phyloP scores from a whole-genome alignment of 2,888 invertebrate species.

The Erebia ligea region DNA sequence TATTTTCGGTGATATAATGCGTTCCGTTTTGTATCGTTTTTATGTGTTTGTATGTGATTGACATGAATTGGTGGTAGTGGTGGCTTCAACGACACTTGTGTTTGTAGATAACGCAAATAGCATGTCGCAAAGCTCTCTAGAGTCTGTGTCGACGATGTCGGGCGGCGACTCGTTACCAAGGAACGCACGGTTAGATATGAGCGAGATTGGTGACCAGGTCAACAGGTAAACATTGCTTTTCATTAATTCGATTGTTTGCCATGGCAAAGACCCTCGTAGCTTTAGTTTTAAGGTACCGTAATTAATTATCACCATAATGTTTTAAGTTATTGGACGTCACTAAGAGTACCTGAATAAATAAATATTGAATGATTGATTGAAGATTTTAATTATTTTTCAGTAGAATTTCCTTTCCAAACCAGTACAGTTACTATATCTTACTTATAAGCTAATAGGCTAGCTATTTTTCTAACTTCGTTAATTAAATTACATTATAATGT shows the following conservation, averaged over 20 bases:
- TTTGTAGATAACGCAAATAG: slow-evolving; percentile 86
- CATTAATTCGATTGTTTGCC: background rate
- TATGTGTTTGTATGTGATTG: slow-evolving; percentile 9
- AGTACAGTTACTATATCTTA: background rate
- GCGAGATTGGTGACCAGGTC: slow-evolving; percentile 78
- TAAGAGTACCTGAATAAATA: too few species aligned
- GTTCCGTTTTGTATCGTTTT: slow-evolving; percentile 22
- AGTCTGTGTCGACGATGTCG: slow-evolving; percentile 89
- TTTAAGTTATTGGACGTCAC: too few species aligned
- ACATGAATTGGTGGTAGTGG: slow-evolving; percentile 13
- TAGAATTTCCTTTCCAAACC: background rate
- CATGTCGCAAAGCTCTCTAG: slow-evolving; percentile 89
- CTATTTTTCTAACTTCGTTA: too few species aligned
- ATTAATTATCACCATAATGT: too few species aligned
- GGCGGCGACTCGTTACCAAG: slow-evolving; percentile 80
- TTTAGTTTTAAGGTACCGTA: too few species aligned
- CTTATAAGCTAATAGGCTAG: too few species aligned
- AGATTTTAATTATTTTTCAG: background rate
- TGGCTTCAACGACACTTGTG: slow-evolving; percentile 44
- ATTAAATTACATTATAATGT: too few species aligned
- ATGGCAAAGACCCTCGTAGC: background rate
- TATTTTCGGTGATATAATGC: background rate
- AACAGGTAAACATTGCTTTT: slow-evolving; percentile 63
- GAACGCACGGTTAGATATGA: slow-evolving; percentile 69
- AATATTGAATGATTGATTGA: too few species aligned